phyloP scores from a whole-genome alignment of 2,797 vertebrate species.

The Cercopithecus diana region DNA sequence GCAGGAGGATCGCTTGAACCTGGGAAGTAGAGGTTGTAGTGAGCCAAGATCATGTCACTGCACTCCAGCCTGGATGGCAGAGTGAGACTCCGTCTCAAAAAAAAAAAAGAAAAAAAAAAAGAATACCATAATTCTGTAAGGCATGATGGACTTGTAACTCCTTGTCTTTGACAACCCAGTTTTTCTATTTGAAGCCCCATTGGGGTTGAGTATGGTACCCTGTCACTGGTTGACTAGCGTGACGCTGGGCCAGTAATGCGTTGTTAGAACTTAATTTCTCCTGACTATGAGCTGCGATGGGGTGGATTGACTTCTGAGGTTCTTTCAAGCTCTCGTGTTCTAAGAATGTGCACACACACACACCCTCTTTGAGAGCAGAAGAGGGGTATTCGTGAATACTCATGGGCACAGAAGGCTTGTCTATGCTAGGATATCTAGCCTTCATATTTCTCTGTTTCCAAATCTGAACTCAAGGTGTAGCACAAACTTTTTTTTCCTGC shows the following conservation, averaged over 20 bases:
- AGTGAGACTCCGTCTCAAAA: neutral
- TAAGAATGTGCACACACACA: neutral
- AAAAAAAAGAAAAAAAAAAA: too few relatives aligned
- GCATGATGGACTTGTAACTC: neutral
- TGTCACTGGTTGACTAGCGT: neutral
- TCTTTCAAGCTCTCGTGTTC: neutral
- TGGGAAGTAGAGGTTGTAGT: neutral
- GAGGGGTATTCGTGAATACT: neutral
- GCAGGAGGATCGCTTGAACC: neutral
- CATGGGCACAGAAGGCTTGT: neutral
- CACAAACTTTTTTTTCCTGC: neutral
- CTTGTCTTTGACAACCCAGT: neutral
- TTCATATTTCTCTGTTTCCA: neutral
- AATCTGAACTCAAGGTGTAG: neutral
- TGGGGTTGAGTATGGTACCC: neutral
- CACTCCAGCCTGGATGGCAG: neutral
- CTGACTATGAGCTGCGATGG: neutral
- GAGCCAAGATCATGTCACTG: neutral
- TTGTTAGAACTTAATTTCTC: neutral
- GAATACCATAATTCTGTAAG: neutral
- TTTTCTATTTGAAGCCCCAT: neutral
- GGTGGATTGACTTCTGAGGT: neutral
- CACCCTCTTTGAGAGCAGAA: neutral
- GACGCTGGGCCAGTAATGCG: neutral
- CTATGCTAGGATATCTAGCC: neutral